Conservation (phyloP, 2,113 vertebrate genomes). For the Sapayoa aenigma region DNA sequence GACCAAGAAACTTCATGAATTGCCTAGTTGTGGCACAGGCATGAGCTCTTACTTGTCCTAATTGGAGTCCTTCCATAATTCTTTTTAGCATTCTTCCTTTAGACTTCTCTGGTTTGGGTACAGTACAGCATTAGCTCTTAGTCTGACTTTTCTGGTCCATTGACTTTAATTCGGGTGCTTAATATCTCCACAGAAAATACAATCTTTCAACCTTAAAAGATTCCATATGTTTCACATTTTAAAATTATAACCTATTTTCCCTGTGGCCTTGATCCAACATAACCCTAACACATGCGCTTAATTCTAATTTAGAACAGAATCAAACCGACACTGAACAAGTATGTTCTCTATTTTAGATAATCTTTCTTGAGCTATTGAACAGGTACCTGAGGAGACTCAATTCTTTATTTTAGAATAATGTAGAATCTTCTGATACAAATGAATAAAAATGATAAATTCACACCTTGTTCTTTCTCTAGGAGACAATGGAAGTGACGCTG, state of each 20-base stretch:
- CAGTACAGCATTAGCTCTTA: neutral
- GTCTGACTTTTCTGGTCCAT: neutral
- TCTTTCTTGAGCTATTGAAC: neutral
- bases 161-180: neutral
- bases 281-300: neutral
- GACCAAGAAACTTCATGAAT: neutral
- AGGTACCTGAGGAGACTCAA: neutral
- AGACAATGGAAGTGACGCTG: conserved; percentile 78
- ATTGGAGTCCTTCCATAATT: neutral
- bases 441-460: neutral
- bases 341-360: neutral
- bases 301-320: neutral
- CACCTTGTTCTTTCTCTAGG: conserved; percentile 20
- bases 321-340: neutral
- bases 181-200: neutral
- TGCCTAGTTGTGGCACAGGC: neutral
- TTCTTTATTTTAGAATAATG: neutral
- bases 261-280: neutral
- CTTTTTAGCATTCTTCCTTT: neutral
- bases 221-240: neutral
- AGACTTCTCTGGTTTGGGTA: neutral
- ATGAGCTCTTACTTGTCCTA: neutral
- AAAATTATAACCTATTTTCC: neutral
- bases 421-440: neutral
- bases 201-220: neutral